A percentile compares a stretch with the other conserved stretches of the same genome.
Conservation (phyloP, 2,113 vertebrate species). For the Morone chrysops region DNA sequence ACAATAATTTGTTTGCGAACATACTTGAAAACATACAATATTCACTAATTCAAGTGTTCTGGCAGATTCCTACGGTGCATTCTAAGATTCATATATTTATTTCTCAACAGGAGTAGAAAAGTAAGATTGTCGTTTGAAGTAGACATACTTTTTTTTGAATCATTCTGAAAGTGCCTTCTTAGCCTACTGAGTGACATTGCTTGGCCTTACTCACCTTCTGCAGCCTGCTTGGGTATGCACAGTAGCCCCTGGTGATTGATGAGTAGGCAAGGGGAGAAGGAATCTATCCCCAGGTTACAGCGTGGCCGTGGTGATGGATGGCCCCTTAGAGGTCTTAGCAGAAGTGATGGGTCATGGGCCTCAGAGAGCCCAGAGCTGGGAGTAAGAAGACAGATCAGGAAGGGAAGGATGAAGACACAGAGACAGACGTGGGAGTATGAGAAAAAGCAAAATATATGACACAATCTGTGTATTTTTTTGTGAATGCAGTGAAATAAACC, state of each 20-base stretch:
- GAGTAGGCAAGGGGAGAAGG: slow-evolving; percentile 77
- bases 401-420: slow-evolving; percentile 18
- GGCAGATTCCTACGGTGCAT: neutral
- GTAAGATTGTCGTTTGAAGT: slow-evolving; percentile 19
- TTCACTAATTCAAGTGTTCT: neutral
- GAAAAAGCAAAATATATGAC: slow-evolving; percentile 26
- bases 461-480: slow-evolving; percentile 10
- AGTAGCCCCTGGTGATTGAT: slow-evolving; percentile 82
- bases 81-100: neutral
- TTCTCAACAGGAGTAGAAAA: slow-evolving; percentile 10
- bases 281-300: slow-evolving; percentile 83
- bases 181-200: slow-evolving; percentile 73
- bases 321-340: slow-evolving; percentile 75
- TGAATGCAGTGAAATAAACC: slow-evolving; percentile 11
- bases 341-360: slow-evolving; percentile 78
- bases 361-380: slow-evolving; percentile 60
- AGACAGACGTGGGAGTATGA: slow-evolving; percentile 11
- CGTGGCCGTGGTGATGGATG: slow-evolving; percentile 82
- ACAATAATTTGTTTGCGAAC: neutral
- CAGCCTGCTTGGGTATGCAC: slow-evolving; percentile 83
- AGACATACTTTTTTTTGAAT: slow-evolving; percentile 3
- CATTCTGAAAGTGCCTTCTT: slow-evolving; percentile 35
- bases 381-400: slow-evolving; percentile 43
- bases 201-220: slow-evolving; percentile 72
- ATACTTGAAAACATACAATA: neutral